These are phyloP conservation scores for Bombus confusus DNA, from an alignment of 1,140 invertebrate genomes.

Conservation along the genomic window DNA sequence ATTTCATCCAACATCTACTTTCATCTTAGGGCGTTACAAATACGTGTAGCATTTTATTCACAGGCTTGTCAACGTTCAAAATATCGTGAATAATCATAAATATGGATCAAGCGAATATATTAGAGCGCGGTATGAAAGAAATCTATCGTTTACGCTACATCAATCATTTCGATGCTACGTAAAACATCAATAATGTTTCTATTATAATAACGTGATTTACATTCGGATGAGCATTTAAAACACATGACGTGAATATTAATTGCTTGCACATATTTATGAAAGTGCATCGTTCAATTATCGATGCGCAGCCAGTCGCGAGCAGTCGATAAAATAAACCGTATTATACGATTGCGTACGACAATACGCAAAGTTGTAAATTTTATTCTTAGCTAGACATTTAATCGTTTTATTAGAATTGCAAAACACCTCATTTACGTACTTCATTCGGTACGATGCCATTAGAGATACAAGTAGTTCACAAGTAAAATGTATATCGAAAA, in stretches of 20 bases:
- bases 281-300: conserved; percentile 29
- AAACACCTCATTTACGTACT: too few relatives aligned
- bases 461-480: neutral
- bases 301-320: neutral
- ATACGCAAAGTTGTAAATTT: neutral
- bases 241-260: conserved; percentile 22
- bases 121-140: neutral
- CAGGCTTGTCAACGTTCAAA: conserved; percentile 37
- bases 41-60: conserved; percentile 3
- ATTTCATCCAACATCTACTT: conserved; percentile 31
- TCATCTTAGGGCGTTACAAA: conserved; percentile 8
- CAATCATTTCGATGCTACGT: conserved; percentile 31
- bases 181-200: conserved; percentile 21
- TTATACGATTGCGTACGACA: too few relatives aligned
- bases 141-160: conserved; percentile 52
- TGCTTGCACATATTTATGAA: neutral
- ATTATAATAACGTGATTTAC: conserved; percentile 31
- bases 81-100: conserved; percentile 47
- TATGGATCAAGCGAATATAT: conserved; percentile 33
- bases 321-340: conserved; percentile 4
- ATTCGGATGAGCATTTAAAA: neutral
- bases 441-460: too few relatives aligned
- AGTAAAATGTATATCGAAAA: neutral
- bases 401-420: too few relatives aligned
- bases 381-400: neutral